These are phyloP conservation scores for Caloenas nicobarica DNA, from an alignment of 2,113 vertebrate genomes.

Conservation along the genomic window DNA sequence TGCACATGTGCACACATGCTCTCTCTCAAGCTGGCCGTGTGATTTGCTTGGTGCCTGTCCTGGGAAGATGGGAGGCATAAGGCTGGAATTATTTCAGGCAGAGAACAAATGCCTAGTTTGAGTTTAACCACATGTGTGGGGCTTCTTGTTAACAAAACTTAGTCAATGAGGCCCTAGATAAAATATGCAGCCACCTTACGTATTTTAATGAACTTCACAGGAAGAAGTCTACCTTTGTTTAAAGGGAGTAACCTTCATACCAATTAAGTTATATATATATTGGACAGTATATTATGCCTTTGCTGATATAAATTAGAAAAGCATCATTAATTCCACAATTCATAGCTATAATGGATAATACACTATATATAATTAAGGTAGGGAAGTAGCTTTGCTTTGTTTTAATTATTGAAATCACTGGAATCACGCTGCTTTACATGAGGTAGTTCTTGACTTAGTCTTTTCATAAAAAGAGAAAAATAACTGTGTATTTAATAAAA, in stretches of 20 bases:
- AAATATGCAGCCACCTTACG: background rate
- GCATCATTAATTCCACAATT: slow-evolving; percentile 16
- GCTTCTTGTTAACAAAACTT: background rate
- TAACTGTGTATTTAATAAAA: background rate
- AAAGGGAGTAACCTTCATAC: background rate
- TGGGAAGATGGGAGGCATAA: background rate
- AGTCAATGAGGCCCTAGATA: background rate
- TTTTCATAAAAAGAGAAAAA: background rate
- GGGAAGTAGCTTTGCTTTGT: background rate
- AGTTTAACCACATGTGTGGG: rapidly evolving
- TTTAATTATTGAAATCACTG: background rate
- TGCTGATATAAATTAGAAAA: slow-evolving; percentile 7
- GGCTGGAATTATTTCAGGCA: background rate
- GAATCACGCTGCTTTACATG: background rate
- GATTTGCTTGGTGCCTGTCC: background rate
- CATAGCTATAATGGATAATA: background rate
- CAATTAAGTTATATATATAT: background rate
- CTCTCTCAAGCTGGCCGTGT: background rate
- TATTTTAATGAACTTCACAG: background rate
- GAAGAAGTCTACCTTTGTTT: background rate
- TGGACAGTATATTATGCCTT: background rate
- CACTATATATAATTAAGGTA: background rate
- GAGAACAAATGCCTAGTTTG: background rate
- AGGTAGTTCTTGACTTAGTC: background rate
- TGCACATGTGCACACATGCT: rapidly evolving